A percentile compares a stretch with the other conserved stretches of the same genome.
Conservation (phyloP, 2,113 vertebrate species). For the Cyprinodon brontotheroides region DNA sequence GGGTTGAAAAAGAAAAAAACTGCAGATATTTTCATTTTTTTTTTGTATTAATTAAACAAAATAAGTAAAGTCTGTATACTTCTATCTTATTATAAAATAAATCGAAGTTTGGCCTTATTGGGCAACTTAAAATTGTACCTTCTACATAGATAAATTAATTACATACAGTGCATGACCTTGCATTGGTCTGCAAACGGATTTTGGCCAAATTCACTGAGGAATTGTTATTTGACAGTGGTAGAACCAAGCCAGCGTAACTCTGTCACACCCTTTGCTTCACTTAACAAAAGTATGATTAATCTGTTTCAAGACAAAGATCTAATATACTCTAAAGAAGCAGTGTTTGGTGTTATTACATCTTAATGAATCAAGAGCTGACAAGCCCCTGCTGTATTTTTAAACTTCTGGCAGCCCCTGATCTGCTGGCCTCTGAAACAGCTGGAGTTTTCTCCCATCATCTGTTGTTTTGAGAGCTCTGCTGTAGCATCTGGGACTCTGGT, state of each 20-base stretch:
- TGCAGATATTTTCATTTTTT: neutral
- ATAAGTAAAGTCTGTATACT: too few relatives aligned
- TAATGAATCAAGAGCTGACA: constrained; percentile 38
- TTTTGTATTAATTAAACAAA: neutral
- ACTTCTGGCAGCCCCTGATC: constrained; percentile 46
- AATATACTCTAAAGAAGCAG: constrained; percentile 42
- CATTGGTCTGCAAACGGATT: constrained; percentile 4
- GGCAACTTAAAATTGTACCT: neutral
- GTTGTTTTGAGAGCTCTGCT: constrained; percentile 52
- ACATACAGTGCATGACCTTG: too few relatives aligned
- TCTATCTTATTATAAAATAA: neutral
- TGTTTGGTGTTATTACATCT: constrained; percentile 43
- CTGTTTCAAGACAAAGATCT: constrained; percentile 29
- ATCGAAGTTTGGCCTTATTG: neutral
- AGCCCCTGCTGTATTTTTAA: constrained; percentile 22
- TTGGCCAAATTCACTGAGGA: constrained; percentile 35
- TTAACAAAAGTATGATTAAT: constrained; percentile 55
- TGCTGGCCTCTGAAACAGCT: constrained; percentile 55
- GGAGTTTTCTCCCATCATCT: constrained; percentile 44
- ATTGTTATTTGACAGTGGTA: neutral
- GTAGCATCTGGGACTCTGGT: constrained; percentile 52
- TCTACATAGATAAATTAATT: too few relatives aligned
- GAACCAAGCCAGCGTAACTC: neutral
- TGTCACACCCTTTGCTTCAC: constrained; percentile 40
- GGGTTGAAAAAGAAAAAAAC: neutral